Base-by-base conservation (phyloP, 2,888 invertebrate genomes). In the Ophion slaviceki region DNA sequence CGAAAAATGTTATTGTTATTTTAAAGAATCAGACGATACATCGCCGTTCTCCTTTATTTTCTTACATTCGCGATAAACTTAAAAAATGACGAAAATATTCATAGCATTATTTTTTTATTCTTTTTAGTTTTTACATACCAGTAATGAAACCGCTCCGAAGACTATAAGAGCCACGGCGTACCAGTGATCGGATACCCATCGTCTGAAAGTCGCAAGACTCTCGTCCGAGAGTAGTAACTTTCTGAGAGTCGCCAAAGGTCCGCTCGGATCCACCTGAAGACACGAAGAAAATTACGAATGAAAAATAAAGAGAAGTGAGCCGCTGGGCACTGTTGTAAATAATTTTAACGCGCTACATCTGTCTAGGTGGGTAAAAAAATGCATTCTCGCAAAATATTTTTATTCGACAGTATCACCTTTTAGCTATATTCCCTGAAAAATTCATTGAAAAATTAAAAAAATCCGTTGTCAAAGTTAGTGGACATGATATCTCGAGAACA, bases 161-260 rank as follows among this genome's bases (percentile, higher is more conserved):
- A 97, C 95, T 86, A 97, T 97, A 79, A 97, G 95, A 64, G 97
- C 96, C 79, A 97, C 97, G 1, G 97, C 97, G 93, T 98, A 99
- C 99, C 99, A 99, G 94, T 99, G 97, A 76, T 97, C 96, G 89
- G 96, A 95, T 90, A 98, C 95, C 98, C 98, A 98, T 91, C 96
- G 96, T 93, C 97, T 97, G 94, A 98, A 97, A 87, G 97, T 97
- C 62, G 98, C 98, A 86, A 98, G 96, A 92, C 98, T 98, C 94
- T 98, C 98, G 93, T 98, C 98, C 0, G 98, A 98, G 74, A 98
- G 95, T 74, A 98, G 94, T 72, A 98, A 95, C 93, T 98, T 97
- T 76, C 98, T 96, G 77, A 98, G 95, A 32, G 98, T 98, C 17
- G 98, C 98, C 91, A 98, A 94, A 17, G 98, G 98, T 10, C 98